Evolutionary conservation across 2,797 vertebrate species (phyloP), one percentile per base, ranked within the genome.

Genomic region (Anguilla marmorata): DNA sequence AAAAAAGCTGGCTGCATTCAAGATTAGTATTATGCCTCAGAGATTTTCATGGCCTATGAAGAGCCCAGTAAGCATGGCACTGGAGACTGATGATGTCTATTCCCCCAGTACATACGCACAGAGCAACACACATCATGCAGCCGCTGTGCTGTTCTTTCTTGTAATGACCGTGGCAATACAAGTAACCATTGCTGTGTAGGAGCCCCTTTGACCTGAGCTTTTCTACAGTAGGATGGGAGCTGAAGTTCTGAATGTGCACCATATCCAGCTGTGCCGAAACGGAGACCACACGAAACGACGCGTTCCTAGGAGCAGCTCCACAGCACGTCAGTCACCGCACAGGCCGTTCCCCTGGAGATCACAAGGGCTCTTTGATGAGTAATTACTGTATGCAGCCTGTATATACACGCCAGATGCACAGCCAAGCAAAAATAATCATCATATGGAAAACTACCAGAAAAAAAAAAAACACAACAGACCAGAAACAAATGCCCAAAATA

Each of bases 351-450:
- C 45, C 79, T 24, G 79, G 79, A 82, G 79, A 82, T 82, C 79
- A 82, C 45, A 82, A 12, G 79, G 45, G 41, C 45, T n/a, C 63
- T 72, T 72, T 86, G 33, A 72, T 86, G 37, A 69, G 85, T 72
- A 72, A 72, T 86, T 48, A 14, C 66, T 16, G 11, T 12, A 8
- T 2, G 27, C 60, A 12, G 21, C 63, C 60, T 86, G 63, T 86
- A 60, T 66, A 11, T 69, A 66, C 85, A 56, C 9, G 45, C 52
- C 74, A 79, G 16, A 82, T 50, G 45, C 79, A n/a, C 11, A 82
- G 4, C 19, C 79, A 50, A 24, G 11, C 79, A 82, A 79, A 79
- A 79, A 79, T 79, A 79, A 79, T 79, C 33, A 79, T 45, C 74
- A 6, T 45, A 37, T 82, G 79, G 79, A 48, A 82, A 82, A 82